These are phyloP conservation scores for Cetoscarus ocellatus DNA, from an alignment of 2,797 vertebrate species.

Conservation along the genomic window DNA sequence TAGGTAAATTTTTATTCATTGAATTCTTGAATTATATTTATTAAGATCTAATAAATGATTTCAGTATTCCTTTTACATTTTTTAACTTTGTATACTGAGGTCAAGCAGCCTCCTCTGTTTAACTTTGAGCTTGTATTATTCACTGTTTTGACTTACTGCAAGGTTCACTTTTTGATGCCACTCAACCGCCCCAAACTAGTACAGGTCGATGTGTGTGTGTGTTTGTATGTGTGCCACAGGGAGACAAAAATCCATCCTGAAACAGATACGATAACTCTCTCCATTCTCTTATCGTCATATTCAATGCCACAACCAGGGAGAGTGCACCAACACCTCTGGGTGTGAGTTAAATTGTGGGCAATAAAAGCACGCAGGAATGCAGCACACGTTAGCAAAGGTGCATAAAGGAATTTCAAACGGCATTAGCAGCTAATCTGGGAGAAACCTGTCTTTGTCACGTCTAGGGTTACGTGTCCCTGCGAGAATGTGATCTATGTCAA, in stretches of 20 bases:
- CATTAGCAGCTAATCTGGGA: conserved; percentile 70
- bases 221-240: conserved; percentile 5
- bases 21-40: no score
- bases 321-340: conserved; percentile 39
- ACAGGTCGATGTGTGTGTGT: conserved; percentile 34
- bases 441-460: conserved; percentile 77
- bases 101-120: no score
- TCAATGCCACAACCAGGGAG: conserved; percentile 34
- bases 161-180: conserved; percentile 29
- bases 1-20: no score
- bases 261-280: conserved; percentile 39
- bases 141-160: no score
- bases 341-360: conserved; percentile 26
- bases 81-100: no score
- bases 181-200: conserved; percentile 49
- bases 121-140: no score
- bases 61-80: no score
- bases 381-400: conserved; percentile 51
- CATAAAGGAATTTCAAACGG: conserved; percentile 57
- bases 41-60: no score
- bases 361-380: conserved; percentile 49
- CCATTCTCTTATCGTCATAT: conserved; percentile 46
- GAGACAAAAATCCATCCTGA: conserved; percentile 24
- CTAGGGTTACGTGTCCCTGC: conserved; percentile 65
- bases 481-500: conserved; percentile 81